Percentiles rank a stretch among this genome's conserved stretches.
Evolutionary conservation across 2,113 vertebrate species (phyloP).

Genomic region (Notothenia rossii): DNA sequence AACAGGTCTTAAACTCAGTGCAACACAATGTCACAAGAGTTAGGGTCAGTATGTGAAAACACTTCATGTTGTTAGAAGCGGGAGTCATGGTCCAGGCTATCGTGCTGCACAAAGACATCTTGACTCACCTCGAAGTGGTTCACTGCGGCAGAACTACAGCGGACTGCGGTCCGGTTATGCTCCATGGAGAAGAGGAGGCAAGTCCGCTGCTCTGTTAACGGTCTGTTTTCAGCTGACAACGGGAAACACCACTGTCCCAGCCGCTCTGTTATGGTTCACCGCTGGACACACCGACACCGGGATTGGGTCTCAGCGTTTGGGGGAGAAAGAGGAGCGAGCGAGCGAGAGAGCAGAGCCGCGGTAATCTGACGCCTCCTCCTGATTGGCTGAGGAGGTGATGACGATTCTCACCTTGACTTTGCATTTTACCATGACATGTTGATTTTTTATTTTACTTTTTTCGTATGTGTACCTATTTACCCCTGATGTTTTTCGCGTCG

Average conservation of each 20-base stretch:
- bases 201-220: too few relatives aligned
- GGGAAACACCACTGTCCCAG: constrained; percentile 21
- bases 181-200: not conserved
- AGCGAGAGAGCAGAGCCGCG: not conserved
- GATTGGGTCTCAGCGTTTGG: not conserved
- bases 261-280: constrained; percentile 24
- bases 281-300: not conserved
- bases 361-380: constrained; percentile 33
- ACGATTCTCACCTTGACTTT: not conserved
- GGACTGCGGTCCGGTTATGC: not conserved
- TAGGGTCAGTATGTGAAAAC: not conserved
- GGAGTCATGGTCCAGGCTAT: not conserved
- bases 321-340: not conserved
- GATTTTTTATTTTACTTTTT: too few relatives aligned
- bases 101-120: not conserved
- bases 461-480: too few relatives aligned
- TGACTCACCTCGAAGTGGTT: not conserved
- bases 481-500: too few relatives aligned
- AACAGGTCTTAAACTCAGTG: not conserved
- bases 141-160: not conserved
- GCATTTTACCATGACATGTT: not conserved
- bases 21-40: too few relatives aligned
- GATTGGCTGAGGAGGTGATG: constrained; percentile 6
- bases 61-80: not conserved
- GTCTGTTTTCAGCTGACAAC: constrained; percentile 16